Evolutionary conservation across 2,113 vertebrate genomes (phyloP), one percentile per base, ranked within the genome.

Genomic region (Regulus satrapa): DNA sequence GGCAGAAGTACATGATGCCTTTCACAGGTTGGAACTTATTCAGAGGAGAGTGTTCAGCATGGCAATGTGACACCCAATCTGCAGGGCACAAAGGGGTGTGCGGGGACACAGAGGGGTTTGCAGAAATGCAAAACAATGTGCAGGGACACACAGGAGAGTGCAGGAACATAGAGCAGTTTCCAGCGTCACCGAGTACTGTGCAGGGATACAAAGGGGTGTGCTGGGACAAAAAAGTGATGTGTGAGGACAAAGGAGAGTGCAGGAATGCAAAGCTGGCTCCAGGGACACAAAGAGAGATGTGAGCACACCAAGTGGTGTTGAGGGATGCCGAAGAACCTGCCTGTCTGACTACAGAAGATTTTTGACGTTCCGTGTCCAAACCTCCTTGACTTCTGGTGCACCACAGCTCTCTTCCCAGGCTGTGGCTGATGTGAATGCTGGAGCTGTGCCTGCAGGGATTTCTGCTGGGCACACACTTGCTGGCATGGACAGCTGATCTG

Each of bases 361-460:
- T 74, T 9, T 31, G 41, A 36, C 36, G 40, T 21, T 58, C 36
- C 14, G 3, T n/a, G 14, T 8, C 41, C 32, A 69, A 68, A 31
- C 15, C n/a, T 69, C 73, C 15, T 5, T n/a, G 1, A 0, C 3
- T 56, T 41, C 29, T 66, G 34, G 19, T 15, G 34, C 15, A 5
- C n/a, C 41, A 28, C 14, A 54, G 24, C 31, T 34, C 10, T 55
- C 79, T 40, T 18, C 25, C 20, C 2, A 8, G 28, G 9, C 52
- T 41, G 40, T 54, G 68, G 26, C 54, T 64, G 46, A 21, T 25
- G 14, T 21, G 10, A 29, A 6, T 20, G 12, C 40, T 38, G 43
- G 58, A 68, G 17, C 19, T 5, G 3, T 54, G 52, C 12, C 21
- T 80, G 31, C 1, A 0, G 36, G 55, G 2, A 25, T 12, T 5